Percentiles rank a stretch among this genome's conserved stretches.
phyloP scores from a whole-genome alignment of 1,140 invertebrate genomes.

The Bombyx mandarina region DNA sequence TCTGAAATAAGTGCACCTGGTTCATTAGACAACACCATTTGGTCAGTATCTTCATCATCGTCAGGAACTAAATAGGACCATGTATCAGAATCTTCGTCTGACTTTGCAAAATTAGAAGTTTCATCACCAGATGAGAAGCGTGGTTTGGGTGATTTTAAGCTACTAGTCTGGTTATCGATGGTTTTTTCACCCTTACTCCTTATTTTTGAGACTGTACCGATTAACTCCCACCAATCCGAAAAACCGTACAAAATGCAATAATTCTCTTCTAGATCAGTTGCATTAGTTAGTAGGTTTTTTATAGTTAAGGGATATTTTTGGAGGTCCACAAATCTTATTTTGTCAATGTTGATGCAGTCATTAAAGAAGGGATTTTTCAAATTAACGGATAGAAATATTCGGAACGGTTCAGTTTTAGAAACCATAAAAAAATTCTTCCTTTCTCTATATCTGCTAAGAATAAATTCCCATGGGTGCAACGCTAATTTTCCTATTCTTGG shows the following conservation, averaged over 20 bases:
- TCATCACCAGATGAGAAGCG: too few relatives aligned
- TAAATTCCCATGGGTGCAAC: conserved; percentile 51
- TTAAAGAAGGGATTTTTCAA: conserved; percentile 29
- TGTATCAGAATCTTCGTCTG: too few relatives aligned
- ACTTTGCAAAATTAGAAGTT: too few relatives aligned
- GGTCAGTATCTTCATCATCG: not conserved
- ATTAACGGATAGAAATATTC: conserved; percentile 51
- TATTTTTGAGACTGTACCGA: conserved; percentile 47
- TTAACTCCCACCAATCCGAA: conserved; percentile 47
- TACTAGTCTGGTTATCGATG: not conserved
- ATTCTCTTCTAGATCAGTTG: conserved; percentile 37
- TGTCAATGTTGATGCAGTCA: conserved; percentile 47
- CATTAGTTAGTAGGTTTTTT: conserved; percentile 47
- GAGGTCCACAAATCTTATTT: conserved; percentile 38
- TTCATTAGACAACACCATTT: too few relatives aligned
- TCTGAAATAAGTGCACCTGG: too few relatives aligned
- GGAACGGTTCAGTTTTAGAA: conserved; percentile 34
- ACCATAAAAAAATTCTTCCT: conserved; percentile 52
- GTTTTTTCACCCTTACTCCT: conserved; percentile 11
- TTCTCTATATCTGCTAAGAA: conserved; percentile 49
- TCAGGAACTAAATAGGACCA: too few relatives aligned
- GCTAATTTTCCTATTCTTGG: conserved; percentile 39
- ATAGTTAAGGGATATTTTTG: conserved; percentile 48
- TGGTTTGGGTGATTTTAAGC: too few relatives aligned
- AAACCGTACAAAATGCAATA: conserved; percentile 57